phyloP scores from a whole-genome alignment of 2,797 vertebrate genomes.

The Esox masquinongy region DNA sequence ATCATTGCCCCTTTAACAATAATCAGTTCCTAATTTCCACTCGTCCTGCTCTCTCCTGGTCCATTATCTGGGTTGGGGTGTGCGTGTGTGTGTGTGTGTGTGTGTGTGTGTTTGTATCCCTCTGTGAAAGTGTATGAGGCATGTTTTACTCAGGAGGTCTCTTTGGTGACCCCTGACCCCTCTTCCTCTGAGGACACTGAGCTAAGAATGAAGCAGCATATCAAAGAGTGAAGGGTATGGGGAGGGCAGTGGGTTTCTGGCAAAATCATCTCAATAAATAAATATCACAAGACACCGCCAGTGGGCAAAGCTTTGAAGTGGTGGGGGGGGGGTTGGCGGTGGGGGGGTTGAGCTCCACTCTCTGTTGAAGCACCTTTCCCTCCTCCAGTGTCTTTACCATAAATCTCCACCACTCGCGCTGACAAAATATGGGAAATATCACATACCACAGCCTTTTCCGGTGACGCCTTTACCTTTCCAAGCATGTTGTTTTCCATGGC shows the following conservation, averaged over 20 bases:
- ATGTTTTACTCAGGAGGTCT: slow-evolving; percentile 66
- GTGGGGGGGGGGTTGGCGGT: too few relatives aligned
- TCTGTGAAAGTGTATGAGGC: slow-evolving; percentile 42
- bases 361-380: slow-evolving; percentile 60
- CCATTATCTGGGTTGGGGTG: slow-evolving; percentile 56
- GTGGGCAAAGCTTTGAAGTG: slow-evolving; percentile 74
- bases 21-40: slow-evolving; percentile 66
- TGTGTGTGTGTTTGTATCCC: slow-evolving; percentile 27
- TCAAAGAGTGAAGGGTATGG: slow-evolving; percentile 73
- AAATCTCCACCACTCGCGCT: slow-evolving; percentile 54
- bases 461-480: background rate
- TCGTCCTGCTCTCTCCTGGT: slow-evolving; percentile 28
- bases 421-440: slow-evolving; percentile 68
- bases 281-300: slow-evolving; percentile 78
- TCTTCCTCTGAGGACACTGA: slow-evolving; percentile 69
- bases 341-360: slow-evolving; percentile 62
- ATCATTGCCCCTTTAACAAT: slow-evolving; percentile 74
- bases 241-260: slow-evolving; percentile 75
- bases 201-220: slow-evolving; percentile 76
- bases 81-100: slow-evolving; percentile 38
- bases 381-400: slow-evolving; percentile 62
- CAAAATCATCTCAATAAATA: slow-evolving; percentile 82
- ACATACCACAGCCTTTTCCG: slow-evolving; percentile 31
- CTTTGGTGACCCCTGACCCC: slow-evolving; percentile 67
- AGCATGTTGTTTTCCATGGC: background rate